phyloP scores from a whole-genome alignment of 2,888 invertebrate genomes.

The Orthosia cruda region DNA sequence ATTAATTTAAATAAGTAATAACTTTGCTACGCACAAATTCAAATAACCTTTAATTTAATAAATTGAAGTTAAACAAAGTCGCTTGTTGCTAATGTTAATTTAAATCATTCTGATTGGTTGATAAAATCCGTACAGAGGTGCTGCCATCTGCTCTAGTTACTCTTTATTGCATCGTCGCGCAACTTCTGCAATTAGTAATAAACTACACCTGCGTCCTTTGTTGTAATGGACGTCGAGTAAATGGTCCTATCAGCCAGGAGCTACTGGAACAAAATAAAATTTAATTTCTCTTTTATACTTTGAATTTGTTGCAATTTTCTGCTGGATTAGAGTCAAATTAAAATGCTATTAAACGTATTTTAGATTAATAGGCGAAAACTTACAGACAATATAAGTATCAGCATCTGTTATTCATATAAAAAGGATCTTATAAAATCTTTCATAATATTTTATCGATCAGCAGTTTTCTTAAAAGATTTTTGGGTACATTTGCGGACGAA shows the following conservation, averaged over 20 bases:
- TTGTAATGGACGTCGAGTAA: slow-evolving; percentile 22
- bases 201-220: slow-evolving; percentile 34
- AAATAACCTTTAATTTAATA: too few relatives aligned
- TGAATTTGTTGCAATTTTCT: slow-evolving; percentile 10
- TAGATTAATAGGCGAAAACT: neutral
- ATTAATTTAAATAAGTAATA: too few relatives aligned
- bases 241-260: slow-evolving; percentile 12
- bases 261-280: slow-evolving; percentile 18
- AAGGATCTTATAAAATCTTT: neutral
- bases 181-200: slow-evolving; percentile 73
- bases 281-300: neutral
- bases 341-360: neutral
- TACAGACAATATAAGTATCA: neutral
- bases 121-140: neutral
- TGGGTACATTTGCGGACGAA: too few relatives aligned
- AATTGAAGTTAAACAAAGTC: neutral
- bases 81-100: neutral
- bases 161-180: slow-evolving; percentile 60
- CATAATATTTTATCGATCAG: neutral
- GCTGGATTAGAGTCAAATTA: slow-evolving; percentile 6
- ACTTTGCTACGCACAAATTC: neutral
- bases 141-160: slow-evolving; percentile 27
- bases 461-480: neutral
- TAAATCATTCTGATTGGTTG: neutral
- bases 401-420: neutral